A percentile compares a stretch with the other conserved stretches of the same genome.
phyloP scores from a whole-genome alignment of 2,797 vertebrate genomes.

The Loris lydekkerianus region DNA sequence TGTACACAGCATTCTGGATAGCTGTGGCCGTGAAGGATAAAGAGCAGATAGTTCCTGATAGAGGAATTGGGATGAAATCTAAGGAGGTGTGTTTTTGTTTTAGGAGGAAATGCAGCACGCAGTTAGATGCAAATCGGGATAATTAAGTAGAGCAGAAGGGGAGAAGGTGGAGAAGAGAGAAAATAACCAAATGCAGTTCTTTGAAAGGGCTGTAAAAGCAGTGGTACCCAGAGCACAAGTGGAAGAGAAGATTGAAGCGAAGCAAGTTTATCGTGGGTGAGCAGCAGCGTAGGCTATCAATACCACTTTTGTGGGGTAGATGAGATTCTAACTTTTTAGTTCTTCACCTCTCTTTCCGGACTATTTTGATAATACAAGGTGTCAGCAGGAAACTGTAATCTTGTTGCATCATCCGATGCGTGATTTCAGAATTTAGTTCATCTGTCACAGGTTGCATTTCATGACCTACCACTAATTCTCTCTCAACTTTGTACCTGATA shows the following conservation, averaged over 20 bases:
- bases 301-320: not conserved
- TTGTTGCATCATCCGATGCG: not conserved
- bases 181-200: not conserved
- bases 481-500: not conserved
- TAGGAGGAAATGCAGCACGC: not conserved
- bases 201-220: not conserved
- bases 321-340: not conserved
- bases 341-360: not conserved
- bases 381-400: not conserved
- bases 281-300: not conserved
- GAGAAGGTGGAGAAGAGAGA: not conserved
- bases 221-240: not conserved
- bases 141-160: not conserved
- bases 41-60: constrained; percentile 8
- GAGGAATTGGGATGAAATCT: not conserved
- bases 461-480: not conserved
- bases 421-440: constrained; percentile 5
- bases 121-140: not conserved
- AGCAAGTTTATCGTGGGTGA: not conserved
- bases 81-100: not conserved
- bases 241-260: constrained; percentile 1
- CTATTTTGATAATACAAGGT: constrained; percentile 1
- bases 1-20: not conserved
- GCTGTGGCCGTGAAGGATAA: not conserved
- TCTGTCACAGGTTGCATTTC: not conserved